phyloP scores from a whole-genome alignment of 2,113 vertebrate species.

The Xenopus laevis region DNA sequence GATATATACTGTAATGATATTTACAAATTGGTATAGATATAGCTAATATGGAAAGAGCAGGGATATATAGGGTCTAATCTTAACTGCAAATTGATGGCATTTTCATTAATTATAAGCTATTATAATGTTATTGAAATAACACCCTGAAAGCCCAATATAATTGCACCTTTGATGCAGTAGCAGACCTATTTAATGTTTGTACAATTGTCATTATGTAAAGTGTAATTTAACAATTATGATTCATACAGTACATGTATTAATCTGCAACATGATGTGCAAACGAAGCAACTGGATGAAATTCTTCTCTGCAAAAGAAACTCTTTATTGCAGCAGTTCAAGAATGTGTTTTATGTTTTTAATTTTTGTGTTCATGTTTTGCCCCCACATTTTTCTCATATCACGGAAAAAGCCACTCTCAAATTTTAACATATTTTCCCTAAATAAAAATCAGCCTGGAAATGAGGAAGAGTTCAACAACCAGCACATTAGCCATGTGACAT shows the following conservation, averaged over 20 bases:
- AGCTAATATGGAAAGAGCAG: background rate
- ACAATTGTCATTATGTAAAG: background rate
- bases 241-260: background rate
- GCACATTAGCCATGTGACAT: no score
- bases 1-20: background rate
- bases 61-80: background rate
- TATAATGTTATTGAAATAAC: background rate
- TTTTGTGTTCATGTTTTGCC: no score
- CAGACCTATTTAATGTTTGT: constrained; percentile 1
- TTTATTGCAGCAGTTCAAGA: no score
- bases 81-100: background rate
- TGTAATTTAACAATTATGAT: background rate
- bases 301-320: no score
- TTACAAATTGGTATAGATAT: no score
- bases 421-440: no score
- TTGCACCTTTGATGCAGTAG: background rate
- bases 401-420: no score
- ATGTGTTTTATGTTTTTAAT: no score
- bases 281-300: no score
- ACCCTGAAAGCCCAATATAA: background rate
- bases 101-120: background rate
- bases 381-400: no score
- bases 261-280: background rate
- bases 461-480: no score
- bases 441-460: no score